Evolutionary conservation across 2,888 invertebrate genomes (phyloP), one percentile per base, ranked within the genome.

Genomic region (Amphipoea lucens): DNA sequence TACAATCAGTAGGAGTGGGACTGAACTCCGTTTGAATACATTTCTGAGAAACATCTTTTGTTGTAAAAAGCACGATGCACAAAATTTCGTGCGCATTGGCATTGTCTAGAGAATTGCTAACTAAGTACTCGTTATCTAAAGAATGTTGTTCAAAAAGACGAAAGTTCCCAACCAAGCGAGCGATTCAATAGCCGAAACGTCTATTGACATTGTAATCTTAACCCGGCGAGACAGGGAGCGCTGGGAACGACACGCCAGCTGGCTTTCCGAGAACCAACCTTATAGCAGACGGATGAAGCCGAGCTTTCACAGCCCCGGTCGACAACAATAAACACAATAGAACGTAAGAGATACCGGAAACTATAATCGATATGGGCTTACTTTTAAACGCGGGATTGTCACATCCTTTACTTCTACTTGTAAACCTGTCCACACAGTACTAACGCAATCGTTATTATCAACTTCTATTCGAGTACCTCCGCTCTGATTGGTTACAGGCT

Each of bases 181-280:
- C 90, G 86, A 91, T 93, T 92, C 90, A 93, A 92, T 90, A 90
- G 91, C 90, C 91, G 91, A 92, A 92, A 90, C 92, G 89, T 91
- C 91, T 94, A 94, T 95, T 95, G 94, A 94, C 94, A 95, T 93
- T 94, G 95, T 95, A 94, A 95, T 94, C 92, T 93, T 92, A 94
- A 91, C 92, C 90, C 87, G 90, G 87, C 90, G 91, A 92, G 93
- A 92, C 92, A 87, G 91, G 89, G 91, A 89, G 88, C 85, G 90
- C 88, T 88, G 89, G 88, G 89, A 90, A 88, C 87, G 86, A 87
- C 85, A 90, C 87, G 88, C 90, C 93, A 93, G 90, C 92, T 92
- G 92, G 93, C 92, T 94, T 94, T 94, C 94, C 92, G 87, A 95
- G 93, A 95, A 95, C 80, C 90, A 86, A 92, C 93, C 94, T 92